Evolutionary conservation across 2,797 vertebrate species (phyloP).

Genomic region (Rhinogobio ventralis): DNA sequence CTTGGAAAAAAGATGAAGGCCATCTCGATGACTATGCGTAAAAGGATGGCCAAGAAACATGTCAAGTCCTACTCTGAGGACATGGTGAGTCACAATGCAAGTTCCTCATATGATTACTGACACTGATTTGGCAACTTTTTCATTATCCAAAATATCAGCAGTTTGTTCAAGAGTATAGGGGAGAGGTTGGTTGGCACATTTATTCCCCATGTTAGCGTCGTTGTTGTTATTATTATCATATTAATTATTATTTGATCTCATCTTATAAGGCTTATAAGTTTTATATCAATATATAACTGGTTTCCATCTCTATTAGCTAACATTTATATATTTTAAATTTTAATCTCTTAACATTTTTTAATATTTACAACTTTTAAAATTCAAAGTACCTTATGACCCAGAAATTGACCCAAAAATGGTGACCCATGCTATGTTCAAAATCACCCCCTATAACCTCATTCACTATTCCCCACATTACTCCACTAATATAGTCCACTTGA

Average conservation of each 20-base stretch:
- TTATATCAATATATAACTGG: not conserved
- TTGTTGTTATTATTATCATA: not conserved
- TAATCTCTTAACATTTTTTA: too few species aligned
- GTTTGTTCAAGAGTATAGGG: not conserved
- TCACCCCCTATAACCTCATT: too few species aligned
- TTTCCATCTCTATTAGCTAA: not conserved
- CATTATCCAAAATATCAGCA: not conserved
- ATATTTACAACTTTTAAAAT: too few species aligned
- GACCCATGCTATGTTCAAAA: too few species aligned
- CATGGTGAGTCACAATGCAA: conserved; percentile 74
- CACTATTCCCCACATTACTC: too few species aligned
- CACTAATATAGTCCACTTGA: too few species aligned
- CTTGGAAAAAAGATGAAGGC: conserved; percentile 94
- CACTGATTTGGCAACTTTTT: conserved; percentile 25
- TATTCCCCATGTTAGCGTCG: not conserved
- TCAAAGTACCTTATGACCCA: not conserved
- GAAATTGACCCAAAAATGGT: not conserved
- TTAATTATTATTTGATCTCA: not conserved
- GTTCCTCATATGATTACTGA: conserved; percentile 6
- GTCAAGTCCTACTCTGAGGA: conserved; percentile 89
- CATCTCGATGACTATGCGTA: conserved; percentile 95
- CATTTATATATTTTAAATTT: not conserved
- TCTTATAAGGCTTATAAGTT: not conserved
- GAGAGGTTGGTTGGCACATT: not conserved
- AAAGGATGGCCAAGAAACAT: conserved; percentile 91